Evolutionary conservation across 2,113 vertebrate genomes (phyloP).

Genomic region (Melospiza melodia): DNA sequence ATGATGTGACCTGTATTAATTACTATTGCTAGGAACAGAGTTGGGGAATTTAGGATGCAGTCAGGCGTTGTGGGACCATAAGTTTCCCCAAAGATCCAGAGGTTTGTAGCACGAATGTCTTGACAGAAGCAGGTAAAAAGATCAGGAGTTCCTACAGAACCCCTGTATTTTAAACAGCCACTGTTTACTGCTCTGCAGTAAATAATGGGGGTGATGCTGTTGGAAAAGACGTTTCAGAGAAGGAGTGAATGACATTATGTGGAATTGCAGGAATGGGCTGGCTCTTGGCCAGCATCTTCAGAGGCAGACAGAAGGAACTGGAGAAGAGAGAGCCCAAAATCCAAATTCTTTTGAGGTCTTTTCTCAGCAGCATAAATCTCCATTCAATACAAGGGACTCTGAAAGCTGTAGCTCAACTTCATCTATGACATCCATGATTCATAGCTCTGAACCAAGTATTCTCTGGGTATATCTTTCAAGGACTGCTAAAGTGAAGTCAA

Average conservation of each 20-base stretch:
- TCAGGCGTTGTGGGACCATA: neutral
- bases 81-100: neutral
- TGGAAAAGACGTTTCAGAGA: neutral
- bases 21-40: neutral
- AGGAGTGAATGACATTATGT: neutral
- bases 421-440: slow-evolving; percentile 13
- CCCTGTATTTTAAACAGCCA: neutral
- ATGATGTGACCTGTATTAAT: neutral
- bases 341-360: neutral
- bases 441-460: neutral
- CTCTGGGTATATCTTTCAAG: neutral
- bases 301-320: neutral
- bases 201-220: neutral
- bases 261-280: neutral
- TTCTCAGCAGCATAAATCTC: neutral
- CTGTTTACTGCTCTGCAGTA: neutral
- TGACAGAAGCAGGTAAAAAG: neutral
- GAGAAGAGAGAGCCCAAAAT: neutral
- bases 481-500: neutral
- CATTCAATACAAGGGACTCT: neutral
- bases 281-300: neutral
- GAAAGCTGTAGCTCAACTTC: neutral
- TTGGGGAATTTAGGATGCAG: neutral
- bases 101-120: neutral
- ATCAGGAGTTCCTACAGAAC: neutral